Evolutionary conservation across 2,797 vertebrate genomes (phyloP).

Genomic region (Luscinia megarhynchos): DNA sequence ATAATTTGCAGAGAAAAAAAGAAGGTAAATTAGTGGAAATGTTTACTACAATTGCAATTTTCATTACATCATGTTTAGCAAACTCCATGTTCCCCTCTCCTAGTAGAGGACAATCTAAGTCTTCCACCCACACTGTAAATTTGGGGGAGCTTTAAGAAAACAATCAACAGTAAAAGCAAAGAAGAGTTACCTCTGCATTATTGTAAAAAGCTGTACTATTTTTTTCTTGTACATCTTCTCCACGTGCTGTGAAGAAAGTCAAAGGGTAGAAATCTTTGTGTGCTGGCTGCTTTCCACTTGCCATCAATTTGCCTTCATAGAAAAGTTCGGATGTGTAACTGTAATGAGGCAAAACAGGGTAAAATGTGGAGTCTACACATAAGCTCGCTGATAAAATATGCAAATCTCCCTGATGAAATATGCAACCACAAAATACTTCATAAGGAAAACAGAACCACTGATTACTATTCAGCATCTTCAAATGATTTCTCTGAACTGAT

Average conservation of each 20-base stretch:
- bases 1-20: not conserved
- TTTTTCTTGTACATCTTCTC: slow-evolving; percentile 98
- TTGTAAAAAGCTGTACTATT: slow-evolving; percentile 99
- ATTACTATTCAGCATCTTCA: not conserved
- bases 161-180: slow-evolving; percentile 13
- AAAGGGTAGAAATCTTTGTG: slow-evolving; percentile 99
- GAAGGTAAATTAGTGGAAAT: not conserved
- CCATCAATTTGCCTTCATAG: slow-evolving; percentile 98
- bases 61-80: not conserved
- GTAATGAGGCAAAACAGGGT: slow-evolving; percentile 54
- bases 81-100: not conserved
- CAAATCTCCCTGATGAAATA: slow-evolving; percentile 40
- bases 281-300: slow-evolving; percentile 97
- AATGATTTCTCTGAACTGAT: slow-evolving; percentile 4
- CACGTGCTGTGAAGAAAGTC: slow-evolving; percentile 98
- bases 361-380: slow-evolving; percentile 38
- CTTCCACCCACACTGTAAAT: not conserved
- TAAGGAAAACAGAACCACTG: slow-evolving; percentile 13
- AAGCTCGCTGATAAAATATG: not conserved
- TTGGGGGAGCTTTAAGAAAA: not conserved
- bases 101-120: not conserved
- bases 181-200: slow-evolving; percentile 91
- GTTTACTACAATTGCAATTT: slow-evolving; percentile 29
- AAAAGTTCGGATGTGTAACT: slow-evolving; percentile 99
- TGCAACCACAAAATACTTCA: slow-evolving; percentile 31